These are phyloP conservation scores for Schlechtendalia chinensis DNA, from an alignment of 1,140 invertebrate genomes.

Conservation along the genomic window DNA sequence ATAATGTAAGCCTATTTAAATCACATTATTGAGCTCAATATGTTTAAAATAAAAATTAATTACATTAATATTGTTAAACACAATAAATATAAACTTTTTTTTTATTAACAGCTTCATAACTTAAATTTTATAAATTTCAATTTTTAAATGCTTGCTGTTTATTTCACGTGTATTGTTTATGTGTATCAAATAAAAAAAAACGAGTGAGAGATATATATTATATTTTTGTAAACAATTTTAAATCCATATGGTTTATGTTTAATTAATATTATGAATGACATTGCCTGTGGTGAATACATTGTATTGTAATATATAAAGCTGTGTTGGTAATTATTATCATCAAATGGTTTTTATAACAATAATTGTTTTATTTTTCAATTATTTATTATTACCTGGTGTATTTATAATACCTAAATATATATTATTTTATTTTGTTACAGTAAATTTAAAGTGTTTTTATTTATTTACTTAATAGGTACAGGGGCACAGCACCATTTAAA, in stretches of 20 bases:
- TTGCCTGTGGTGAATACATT: conserved; percentile 26
- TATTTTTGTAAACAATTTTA: conserved; percentile 47
- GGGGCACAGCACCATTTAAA: too few relatives aligned
- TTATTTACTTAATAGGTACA: background rate
- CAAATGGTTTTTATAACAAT: conserved; percentile 34
- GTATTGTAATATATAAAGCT: conserved; percentile 17
- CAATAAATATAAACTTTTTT: conserved; percentile 15
- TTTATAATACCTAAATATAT: conserved; percentile 46
- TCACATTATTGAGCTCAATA: conserved; percentile 20
- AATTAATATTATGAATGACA: conserved; percentile 33
- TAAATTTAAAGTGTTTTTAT: conserved; percentile 21
- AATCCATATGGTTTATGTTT: conserved; percentile 23
- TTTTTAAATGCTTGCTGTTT: conserved; percentile 9
- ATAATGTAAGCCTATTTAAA: background rate
- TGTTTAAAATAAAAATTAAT: conserved; percentile 6
- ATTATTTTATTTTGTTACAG: conserved; percentile 48
- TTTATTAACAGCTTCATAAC: background rate
- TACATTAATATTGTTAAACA: conserved; percentile 20
- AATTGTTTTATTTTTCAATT: conserved; percentile 44
- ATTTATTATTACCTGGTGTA: conserved; percentile 27
- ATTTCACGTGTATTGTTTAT: background rate
- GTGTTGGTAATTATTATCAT: conserved; percentile 20
- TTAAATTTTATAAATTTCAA: conserved; percentile 9
- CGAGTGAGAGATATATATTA: conserved; percentile 36
- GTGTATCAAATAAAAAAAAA: background rate